These are phyloP conservation scores for Drosophila littoralis DNA, from an alignment of 1,140 invertebrate genomes.

Conservation along the genomic window DNA sequence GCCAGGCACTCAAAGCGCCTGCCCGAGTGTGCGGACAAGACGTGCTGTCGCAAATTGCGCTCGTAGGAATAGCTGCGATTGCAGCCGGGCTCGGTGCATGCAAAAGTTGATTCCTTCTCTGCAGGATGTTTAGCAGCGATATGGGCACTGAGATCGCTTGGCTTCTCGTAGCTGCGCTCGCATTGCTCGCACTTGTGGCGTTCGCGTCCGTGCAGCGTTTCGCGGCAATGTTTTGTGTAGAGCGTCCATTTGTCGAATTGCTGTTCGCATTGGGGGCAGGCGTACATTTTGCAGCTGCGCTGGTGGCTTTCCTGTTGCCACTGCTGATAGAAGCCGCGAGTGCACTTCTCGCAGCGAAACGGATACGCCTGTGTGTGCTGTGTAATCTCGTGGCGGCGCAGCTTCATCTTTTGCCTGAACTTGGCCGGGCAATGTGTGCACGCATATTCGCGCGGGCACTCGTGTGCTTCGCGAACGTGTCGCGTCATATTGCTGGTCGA, in stretches of 20 bases:
- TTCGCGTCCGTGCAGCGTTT: constrained; percentile 59
- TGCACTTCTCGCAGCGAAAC: constrained; percentile 65
- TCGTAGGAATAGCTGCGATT: constrained; percentile 63
- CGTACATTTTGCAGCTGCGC: constrained; percentile 68
- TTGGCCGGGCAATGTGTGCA: constrained; percentile 65
- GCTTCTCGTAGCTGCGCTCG: constrained; percentile 52
- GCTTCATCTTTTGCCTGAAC: constrained; percentile 78
- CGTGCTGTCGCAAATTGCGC: constrained; percentile 74
- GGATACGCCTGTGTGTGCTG: constrained; percentile 75
- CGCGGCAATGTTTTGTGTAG: constrained; percentile 70
- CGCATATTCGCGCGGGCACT: constrained; percentile 63
- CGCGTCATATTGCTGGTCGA: constrained; percentile 68
- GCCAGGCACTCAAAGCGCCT: constrained; percentile 70
- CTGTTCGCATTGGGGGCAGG: constrained; percentile 44
- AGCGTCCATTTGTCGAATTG: constrained; percentile 76
- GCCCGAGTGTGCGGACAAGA: constrained; percentile 57
- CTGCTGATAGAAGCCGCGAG: constrained; percentile 68
- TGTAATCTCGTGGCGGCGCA: constrained; percentile 73
- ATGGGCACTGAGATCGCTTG: constrained; percentile 56
- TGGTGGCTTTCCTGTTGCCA: constrained; percentile 73
- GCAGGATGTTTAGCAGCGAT: constrained; percentile 59
- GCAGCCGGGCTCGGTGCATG: constrained; percentile 61
- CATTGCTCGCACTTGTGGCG: constrained; percentile 69
- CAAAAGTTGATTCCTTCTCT: constrained; percentile 21
- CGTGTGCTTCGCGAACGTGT: constrained; percentile 72